Evolutionary conservation across 1,140 invertebrate species (phyloP), one percentile per base, ranked within the genome.

Genomic region (Glomeris maerens): DNA sequence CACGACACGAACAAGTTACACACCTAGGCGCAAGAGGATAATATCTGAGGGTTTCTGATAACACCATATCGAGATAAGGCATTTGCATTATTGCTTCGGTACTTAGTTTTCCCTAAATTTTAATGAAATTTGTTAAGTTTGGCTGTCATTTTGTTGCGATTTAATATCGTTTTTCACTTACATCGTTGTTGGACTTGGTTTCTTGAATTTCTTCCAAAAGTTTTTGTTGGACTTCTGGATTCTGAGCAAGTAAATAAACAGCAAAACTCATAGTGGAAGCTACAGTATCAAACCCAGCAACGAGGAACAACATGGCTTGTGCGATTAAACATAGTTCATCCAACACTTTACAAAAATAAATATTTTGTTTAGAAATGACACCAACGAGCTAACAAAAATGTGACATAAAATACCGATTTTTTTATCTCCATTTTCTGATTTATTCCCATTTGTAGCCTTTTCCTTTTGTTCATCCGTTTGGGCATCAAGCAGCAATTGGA

Each of bases 11-110:
- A n/a, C n/a, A n/a, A n/a, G n/a, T n/a, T 31, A 53, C 79, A 80
- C 0, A 58, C 60, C 73, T 79, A 75, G 26, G 77, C 66, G 27
- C 71, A 72, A n/a, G 79, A 57, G 1, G 64, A 65, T 2, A 80
- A 78, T 54, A n/a, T 79, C 80, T 2, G 66, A 72, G 13, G 74
- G 64, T 23, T 70, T 17, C 40, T 25, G 10, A 36, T 36, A 10
- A 36, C 17, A 17, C 40, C 25, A 21, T 7, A 42, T 21, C 20
- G 25, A 7, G 25, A 42, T 42, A 42, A 42, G n/a, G n/a, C n/a
- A n/a, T n/a, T n/a, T 21, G 25, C 10, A 10, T 36, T 36, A 36
- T 42, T 10, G 25, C 25, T 42, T 5, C 17, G 5, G 25, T 7
- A 42, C 5, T 42, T 17, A 17, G 20, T 5, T 42, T 42, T 10